Conservation (phyloP, 2,113 vertebrate species). For the Cyphomyrus plagiostoma region DNA sequence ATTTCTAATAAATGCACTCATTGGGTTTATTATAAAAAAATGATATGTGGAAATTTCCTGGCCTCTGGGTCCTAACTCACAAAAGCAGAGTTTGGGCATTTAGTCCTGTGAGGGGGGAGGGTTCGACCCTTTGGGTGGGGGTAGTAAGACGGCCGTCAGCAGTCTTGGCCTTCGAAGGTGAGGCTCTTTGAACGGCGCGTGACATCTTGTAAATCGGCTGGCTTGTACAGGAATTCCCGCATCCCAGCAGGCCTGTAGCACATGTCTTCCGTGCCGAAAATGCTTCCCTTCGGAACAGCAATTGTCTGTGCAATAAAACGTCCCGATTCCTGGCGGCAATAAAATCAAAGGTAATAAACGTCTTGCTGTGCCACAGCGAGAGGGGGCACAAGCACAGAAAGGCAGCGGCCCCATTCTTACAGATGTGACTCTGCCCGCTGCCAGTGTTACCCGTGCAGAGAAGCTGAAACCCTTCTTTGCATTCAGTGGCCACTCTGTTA, state of each 20-base stretch:
- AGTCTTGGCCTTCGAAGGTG: background rate
- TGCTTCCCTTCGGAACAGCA: constrained; percentile 8
- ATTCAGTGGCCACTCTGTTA: background rate
- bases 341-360: constrained; percentile 15
- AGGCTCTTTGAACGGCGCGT: background rate
- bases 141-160: background rate
- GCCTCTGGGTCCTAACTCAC: background rate
- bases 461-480: too few species aligned
- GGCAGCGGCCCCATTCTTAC: background rate
- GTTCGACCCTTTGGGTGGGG: background rate
- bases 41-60: background rate
- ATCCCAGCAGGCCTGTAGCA: background rate
- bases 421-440: background rate
- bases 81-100: background rate
- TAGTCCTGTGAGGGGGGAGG: background rate
- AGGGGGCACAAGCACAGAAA: background rate
- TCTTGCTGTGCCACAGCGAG: background rate
- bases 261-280: constrained; percentile 6
- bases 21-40: background rate
- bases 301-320: constrained; percentile 18
- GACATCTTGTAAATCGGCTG: constrained; percentile 14
- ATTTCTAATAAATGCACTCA: background rate
- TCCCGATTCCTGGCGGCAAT: constrained; percentile 11
- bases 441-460: background rate
- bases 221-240: constrained; percentile 26